Base-by-base conservation (phyloP, 2,797 vertebrate genomes). In the Poeciliopsis infans region DNA sequence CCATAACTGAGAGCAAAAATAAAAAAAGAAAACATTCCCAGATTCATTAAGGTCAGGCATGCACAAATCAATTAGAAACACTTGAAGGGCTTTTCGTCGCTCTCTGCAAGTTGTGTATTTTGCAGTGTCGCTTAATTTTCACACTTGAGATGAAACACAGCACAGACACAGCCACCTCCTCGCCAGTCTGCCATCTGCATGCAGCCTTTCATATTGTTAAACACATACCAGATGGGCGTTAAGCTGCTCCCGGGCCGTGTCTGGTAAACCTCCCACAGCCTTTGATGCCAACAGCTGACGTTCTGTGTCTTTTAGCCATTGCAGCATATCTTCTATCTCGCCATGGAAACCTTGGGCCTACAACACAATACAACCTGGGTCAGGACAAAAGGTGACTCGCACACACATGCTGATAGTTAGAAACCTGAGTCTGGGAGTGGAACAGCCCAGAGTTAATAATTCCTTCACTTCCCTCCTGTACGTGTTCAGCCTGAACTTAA, bases 271-370 rank as follows among this genome's bases (percentile, higher is more conserved):
- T 95, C 98, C 98, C 93, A 98, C 95, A 86, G 98, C 97, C 95
- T 97, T 99, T 92, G 98, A 99, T 94, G 98, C 96, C 94, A 98
- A 95, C 94, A 99, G 97, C 90, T 98, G 98, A 96, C 97, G 97
- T 89, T 99, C 98, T 2, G 97, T 98, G 94, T 99, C 98, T 91
- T 97, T 98, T 95, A 99, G 95, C 98, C 98, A 99, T 89, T 98
- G 97, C 89, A 98, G 97, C 96, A 99, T 96, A 94, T 98, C 98
- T 96, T 99, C 98, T 93, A 99, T 97, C 94, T 99, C 98, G 79
- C 98, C 97, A 95, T 99, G 98, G 96, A 99, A 99, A 96, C 98
- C 98, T 93, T 99, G 98, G 88, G 98, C 98, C 98, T 99, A 86
- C 91, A 96, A 95, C 87, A 96, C 94, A 96, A 93, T 91, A 90